Evolutionary conservation across 2,888 invertebrate species (phyloP).

Genomic region (Congeria kusceri): DNA sequence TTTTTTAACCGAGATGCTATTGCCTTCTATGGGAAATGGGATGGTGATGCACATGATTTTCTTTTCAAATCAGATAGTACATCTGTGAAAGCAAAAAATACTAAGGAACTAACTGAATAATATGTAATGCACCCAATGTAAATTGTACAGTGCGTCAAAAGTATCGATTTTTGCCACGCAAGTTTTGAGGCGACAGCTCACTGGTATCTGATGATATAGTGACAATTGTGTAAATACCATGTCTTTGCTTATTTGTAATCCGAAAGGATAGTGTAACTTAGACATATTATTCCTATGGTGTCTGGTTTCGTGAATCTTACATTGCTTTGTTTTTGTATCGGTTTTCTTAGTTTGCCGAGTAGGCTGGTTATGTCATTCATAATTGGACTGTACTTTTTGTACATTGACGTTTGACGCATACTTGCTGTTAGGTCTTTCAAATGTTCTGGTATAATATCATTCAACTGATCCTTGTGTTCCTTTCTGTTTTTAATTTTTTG

Average conservation of each 20-base stretch:
- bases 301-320: neutral
- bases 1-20: no score
- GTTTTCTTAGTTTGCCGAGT: no score
- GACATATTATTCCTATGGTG: neutral
- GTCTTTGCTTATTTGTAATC: constrained; percentile 16
- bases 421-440: neutral
- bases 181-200: constrained; percentile 41
- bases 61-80: no score
- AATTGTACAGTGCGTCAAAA: no score
- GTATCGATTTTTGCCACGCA: constrained; percentile 32
- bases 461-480: constrained; percentile 47
- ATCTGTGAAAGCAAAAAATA: no score
- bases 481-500: constrained; percentile 46
- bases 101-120: no score
- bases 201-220: constrained; percentile 45
- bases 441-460: constrained; percentile 29
- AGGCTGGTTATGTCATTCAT: no score
- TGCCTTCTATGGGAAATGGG: no score
- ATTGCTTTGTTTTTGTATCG: neutral
- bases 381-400: no score
- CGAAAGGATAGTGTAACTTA: constrained; percentile 4
- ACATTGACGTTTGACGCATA: no score
- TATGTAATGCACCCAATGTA: no score
- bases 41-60: no score
- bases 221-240: neutral